Conservation (phyloP, 2,113 vertebrate species). For the Megalops atlanticus region DNA sequence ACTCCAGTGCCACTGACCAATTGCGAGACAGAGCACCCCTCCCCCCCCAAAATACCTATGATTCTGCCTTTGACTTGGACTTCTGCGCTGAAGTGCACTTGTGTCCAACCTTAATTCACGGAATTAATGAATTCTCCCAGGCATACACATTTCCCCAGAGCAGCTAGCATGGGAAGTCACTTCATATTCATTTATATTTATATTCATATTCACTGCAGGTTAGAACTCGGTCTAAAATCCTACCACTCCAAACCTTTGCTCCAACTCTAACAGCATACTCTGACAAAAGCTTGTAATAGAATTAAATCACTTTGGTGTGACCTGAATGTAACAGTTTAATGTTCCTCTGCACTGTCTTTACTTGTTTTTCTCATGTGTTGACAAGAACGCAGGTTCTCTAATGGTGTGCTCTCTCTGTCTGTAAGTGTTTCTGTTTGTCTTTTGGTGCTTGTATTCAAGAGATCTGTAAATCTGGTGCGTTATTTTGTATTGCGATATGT, state of each 20-base stretch:
- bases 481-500: constrained; percentile 19
- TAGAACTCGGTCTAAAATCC: neutral
- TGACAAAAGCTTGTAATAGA: neutral
- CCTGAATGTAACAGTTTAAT: neutral
- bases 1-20: neutral
- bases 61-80: neutral
- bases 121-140: neutral
- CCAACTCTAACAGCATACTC: neutral
- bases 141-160: neutral
- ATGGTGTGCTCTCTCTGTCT: constrained; percentile 13
- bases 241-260: neutral
- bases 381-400: neutral
- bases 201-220: neutral
- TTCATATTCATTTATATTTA: neutral
- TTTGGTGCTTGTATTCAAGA: constrained; percentile 18
- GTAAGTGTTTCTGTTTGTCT: constrained; percentile 18
- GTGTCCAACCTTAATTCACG: neutral
- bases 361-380: constrained; percentile 11
- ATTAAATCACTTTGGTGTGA: constrained; percentile 16
- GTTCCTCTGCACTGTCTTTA: constrained; percentile 19
- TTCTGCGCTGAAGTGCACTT: neutral
- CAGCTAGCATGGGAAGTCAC: too few relatives aligned
- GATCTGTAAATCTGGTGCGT: constrained; percentile 19
- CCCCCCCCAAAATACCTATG: neutral
- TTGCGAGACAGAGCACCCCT: neutral